Evolutionary conservation across 2,888 invertebrate genomes (phyloP).

Genomic region (Scaptomyza polygonia): DNA sequence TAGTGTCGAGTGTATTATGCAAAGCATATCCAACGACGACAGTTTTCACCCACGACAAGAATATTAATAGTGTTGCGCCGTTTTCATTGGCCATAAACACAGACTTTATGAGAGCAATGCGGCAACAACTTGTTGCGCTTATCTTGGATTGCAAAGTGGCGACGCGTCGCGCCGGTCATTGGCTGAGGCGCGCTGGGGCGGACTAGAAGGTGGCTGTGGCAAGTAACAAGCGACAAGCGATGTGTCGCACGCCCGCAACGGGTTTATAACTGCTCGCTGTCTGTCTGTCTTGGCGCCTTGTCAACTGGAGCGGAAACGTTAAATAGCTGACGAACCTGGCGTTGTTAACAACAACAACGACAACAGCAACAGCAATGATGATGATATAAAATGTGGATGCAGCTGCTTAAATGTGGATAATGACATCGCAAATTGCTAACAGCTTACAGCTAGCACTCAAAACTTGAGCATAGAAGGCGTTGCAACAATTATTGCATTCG

Average conservation of each 20-base stretch:
- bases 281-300: background rate
- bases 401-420: constrained; percentile 48
- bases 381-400: background rate
- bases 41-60: too few relatives aligned
- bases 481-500: constrained; percentile 17
- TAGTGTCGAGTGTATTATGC: too few relatives aligned
- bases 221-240: constrained; percentile 24
- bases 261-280: constrained; percentile 15
- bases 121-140: too few relatives aligned
- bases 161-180: too few relatives aligned
- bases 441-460: constrained; percentile 13
- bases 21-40: too few relatives aligned
- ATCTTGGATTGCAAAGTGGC: too few relatives aligned
- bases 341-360: background rate
- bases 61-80: too few relatives aligned
- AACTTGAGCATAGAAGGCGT: constrained; percentile 5
- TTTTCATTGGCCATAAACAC: too few relatives aligned
- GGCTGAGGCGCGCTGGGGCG: too few relatives aligned
- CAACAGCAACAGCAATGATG: constrained; percentile 17
- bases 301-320: constrained; percentile 60
- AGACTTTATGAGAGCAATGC: too few relatives aligned
- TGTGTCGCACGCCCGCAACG: constrained; percentile 51
- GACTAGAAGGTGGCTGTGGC: too few relatives aligned
- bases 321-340: background rate
- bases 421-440: constrained; percentile 63